A percentile compares a stretch with the other conserved stretches of the same genome.
Conservation (phyloP, 2,113 vertebrate genomes). For the Pseudorhombus dupliciocellatus region DNA sequence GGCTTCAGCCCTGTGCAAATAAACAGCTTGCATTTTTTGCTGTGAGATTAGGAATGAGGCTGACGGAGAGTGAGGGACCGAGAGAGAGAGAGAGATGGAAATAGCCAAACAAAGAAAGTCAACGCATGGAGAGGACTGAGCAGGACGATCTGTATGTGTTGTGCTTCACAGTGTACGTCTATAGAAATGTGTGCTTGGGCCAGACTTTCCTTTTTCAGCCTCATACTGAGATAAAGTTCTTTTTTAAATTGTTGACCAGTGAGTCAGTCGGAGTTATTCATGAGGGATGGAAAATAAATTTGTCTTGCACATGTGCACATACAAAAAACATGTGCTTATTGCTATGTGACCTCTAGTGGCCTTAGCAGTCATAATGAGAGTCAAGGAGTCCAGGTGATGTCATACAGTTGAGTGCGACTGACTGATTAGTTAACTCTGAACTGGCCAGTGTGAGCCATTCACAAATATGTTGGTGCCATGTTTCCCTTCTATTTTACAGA, state of each 20-base stretch:
- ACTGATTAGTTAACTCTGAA: no score
- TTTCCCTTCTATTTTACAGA: no score
- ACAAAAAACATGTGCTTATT: neutral
- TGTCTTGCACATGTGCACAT: conserved; percentile 32
- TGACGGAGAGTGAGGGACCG: conserved; percentile 19
- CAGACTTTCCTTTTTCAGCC: conserved; percentile 15
- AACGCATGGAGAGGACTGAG: conserved; percentile 49
- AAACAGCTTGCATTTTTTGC: conserved; percentile 91
- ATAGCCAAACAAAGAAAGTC: conserved; percentile 57
- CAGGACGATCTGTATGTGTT: conserved; percentile 21
- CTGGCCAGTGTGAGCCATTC: no score
- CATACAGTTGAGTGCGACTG: neutral
- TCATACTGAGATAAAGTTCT: neutral
- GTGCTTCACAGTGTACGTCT: neutral
- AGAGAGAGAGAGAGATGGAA: conserved; percentile 10
- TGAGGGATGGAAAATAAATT: conserved; percentile 31
- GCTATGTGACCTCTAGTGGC: neutral
- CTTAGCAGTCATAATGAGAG: neutral
- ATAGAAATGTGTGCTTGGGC: neutral
- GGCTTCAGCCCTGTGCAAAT: conserved; percentile 94
- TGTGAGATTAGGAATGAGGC: conserved; percentile 83
- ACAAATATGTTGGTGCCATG: no score
- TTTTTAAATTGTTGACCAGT: conserved; percentile 22
- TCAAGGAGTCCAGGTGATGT: neutral
- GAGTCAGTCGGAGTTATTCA: conserved; percentile 31